Evolutionary conservation across 2,888 invertebrate genomes (phyloP), one percentile per base, ranked within the genome.

Genomic region (Cataglyphis altisquamis): DNA sequence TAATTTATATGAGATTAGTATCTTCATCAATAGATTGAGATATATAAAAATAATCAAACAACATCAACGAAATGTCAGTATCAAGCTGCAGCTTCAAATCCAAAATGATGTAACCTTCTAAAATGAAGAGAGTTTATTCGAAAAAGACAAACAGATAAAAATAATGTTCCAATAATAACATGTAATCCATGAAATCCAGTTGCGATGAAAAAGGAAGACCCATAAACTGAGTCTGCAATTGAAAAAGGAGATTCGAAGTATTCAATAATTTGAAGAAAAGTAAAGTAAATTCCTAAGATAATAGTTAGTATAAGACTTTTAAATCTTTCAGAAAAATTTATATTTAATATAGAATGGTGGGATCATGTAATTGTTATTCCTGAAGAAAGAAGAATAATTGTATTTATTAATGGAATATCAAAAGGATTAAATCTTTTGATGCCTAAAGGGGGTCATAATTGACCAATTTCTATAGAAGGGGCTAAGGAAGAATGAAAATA

Each of bases 61-160:
- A 96, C 95, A 94, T 96, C 96, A 25, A 97, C 96, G 95, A 97
- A 96, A 94, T 97, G 97, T 96, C 97, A 97, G 73, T 97, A 97
- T 95, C 97, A 96, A 9, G 96, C 96, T 62, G 96, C 96, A 78
- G 96, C 96, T 95, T 97, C 96, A 95, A 97, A 96, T 67, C 96
- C 96, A 94, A 97, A 96, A 91, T 91, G 89, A 85, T 92, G 91
- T 32, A 6, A 39, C 21, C 18, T 48, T 1, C 91, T 91, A 70
- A 89, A 87, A 32, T 91, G 84, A 3, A 21, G 57, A 3, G 39
- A 73, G 2, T 32, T 60, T 80, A 89, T 9, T 0, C 86, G 86
- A 0, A 62, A 0, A 0, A 83, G 39, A 12, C 18, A 93, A 96
- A 92, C 95, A 95, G 96, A 1, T 96, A 96, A 90, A 96, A 96